phyloP scores from a whole-genome alignment of 2,888 invertebrate genomes.

The Norana najaformis region DNA sequence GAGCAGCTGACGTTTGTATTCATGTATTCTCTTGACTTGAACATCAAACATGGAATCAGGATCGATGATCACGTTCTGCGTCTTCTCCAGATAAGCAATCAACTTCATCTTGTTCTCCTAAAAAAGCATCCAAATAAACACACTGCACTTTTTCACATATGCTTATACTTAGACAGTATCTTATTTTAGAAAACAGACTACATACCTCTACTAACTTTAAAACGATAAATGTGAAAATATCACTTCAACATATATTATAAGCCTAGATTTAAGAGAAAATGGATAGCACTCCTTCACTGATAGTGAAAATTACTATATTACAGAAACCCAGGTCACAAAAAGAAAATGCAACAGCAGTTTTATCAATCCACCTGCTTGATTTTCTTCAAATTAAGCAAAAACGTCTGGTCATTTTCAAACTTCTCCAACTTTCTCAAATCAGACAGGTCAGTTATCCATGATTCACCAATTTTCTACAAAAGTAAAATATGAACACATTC shows the following conservation, averaged over 20 bases:
- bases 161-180: not conserved
- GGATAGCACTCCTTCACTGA: not conserved
- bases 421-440: conserved; percentile 81
- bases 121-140: not conserved
- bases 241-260: not conserved
- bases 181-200: not conserved
- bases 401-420: conserved; percentile 82
- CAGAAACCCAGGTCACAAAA: no score
- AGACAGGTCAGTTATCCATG: conserved; percentile 90
- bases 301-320: not conserved
- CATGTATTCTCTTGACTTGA: conserved; percentile 94
- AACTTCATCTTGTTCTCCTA: conserved; percentile 90
- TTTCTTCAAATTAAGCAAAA: conserved; percentile 86
- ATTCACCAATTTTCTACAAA: conserved; percentile 86
- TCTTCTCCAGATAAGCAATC: conserved; percentile 81
- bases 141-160: not conserved
- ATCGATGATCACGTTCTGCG: conserved; percentile 87
- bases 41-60: conserved; percentile 96
- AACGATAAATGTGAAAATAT: not conserved
- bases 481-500: conserved; percentile 23
- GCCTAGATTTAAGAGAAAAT: not conserved
- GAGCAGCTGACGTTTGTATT: conserved; percentile 96
- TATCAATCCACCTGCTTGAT: conserved; percentile 76
- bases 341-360: not conserved
- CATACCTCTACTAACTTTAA: not conserved